Evolutionary conservation across 2,797 vertebrate species (phyloP), one percentile per base, ranked within the genome.

Genomic region (Muscicapa comitata): DNA sequence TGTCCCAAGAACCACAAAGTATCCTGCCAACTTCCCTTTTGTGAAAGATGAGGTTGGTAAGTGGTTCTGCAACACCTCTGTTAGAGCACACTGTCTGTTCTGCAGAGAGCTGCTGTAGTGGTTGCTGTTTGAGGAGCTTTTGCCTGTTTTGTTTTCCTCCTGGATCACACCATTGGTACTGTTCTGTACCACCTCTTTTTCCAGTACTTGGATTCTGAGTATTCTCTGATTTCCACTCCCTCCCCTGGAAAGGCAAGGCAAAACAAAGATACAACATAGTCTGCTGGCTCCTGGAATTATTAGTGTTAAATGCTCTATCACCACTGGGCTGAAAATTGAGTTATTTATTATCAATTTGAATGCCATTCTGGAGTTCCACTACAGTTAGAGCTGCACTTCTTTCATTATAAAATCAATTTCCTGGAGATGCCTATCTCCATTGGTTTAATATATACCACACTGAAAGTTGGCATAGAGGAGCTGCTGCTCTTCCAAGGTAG

Each of bases 331-430:
- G 76, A 95, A 93, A 88, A 96, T 47, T 62, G 72, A 93, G 93
- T 94, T 95, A 78, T 79, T 93, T 96, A 81, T 93, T 93, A 80
- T 91, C 73, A 94, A 66, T 78, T 81, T 74, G 47, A 90, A 93
- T 70, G 58, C 62, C 73, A 38, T 91, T 90, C 42, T 78, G 62
- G 62, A 95, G 82, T 90, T 94, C 78, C 85, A 94, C 85, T 94
- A 76, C 51, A 84, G 82, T 88, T 95, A 94, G 29, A 1, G 0
- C 72, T 75, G 68, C 4, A 2, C 77, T 93, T 4, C 77, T 93
- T 90, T 86, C 83, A 85, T 97, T 96, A 92, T 43, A 79, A 95
- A 96, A 96, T 96, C 93, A 94, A 82, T 95, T 94, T 95, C 80
- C 87, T 84, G 86, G 47, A 95, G 91, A 90, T 96, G 59, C 48